Evolutionary conservation across 2,888 invertebrate species (phyloP).

Genomic region (Agriopis aurantiaria): DNA sequence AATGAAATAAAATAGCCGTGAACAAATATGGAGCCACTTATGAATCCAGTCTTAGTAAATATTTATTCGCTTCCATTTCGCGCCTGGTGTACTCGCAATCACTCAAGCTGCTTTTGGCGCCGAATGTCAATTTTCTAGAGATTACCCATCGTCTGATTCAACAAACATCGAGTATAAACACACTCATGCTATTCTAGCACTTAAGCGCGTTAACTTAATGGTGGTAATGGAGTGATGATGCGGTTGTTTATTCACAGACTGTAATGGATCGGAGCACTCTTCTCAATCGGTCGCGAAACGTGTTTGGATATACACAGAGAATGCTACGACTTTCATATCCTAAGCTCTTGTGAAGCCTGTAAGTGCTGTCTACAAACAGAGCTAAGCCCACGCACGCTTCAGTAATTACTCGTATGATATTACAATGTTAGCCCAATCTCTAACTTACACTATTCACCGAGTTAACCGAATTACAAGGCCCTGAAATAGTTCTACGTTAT

Average conservation of each 20-base stretch:
- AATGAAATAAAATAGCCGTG: constrained; percentile 38
- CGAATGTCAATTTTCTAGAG: constrained; percentile 79
- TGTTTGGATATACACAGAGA: constrained; percentile 70
- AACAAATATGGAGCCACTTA: constrained; percentile 60
- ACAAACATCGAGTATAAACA: constrained; percentile 64
- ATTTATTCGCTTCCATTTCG: constrained; percentile 66
- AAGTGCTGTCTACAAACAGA: constrained; percentile 56
- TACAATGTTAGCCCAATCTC: constrained; percentile 39
- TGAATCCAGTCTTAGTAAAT: constrained; percentile 68
- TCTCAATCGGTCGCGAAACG: constrained; percentile 78
- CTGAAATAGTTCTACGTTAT: no score
- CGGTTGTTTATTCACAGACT: constrained; percentile 69
- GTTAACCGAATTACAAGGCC: no score
- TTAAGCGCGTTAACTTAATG: constrained; percentile 57
- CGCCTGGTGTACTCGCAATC: constrained; percentile 69
- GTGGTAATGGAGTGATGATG: constrained; percentile 61
- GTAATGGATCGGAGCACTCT: constrained; percentile 80
- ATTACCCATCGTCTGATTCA: constrained; percentile 65
- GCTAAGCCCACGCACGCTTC: constrained; percentile 37
- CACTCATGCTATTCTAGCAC: constrained; percentile 53
- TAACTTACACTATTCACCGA: constrained; percentile 9
- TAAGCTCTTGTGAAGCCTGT: constrained; percentile 57
- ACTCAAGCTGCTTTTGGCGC: constrained; percentile 74
- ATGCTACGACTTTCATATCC: constrained; percentile 79
- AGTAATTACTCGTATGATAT: constrained; percentile 50